These are phyloP conservation scores for Rhagonycha fulva DNA, from an alignment of 2,888 invertebrate species.

Conservation along the genomic window DNA sequence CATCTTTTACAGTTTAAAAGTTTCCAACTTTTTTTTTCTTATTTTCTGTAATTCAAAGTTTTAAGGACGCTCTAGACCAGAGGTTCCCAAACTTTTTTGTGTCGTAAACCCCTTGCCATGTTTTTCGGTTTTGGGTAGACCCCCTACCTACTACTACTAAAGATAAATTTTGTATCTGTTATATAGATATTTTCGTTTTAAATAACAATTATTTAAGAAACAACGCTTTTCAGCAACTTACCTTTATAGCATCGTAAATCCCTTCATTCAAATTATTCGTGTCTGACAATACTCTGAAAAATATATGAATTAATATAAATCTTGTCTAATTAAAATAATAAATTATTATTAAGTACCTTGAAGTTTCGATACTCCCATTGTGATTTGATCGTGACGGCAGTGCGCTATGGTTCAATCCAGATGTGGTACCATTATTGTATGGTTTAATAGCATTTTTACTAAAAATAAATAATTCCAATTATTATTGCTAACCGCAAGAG, in stretches of 20 bases:
- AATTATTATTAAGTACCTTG: constrained; percentile 36
- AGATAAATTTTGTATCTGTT: no score
- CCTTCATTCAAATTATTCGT: constrained; percentile 39
- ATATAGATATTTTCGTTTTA: neutral
- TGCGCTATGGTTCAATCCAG: constrained; percentile 38
- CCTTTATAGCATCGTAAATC: constrained; percentile 51
- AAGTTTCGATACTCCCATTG: constrained; percentile 42
- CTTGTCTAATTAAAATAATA: neutral
- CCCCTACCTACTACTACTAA: no score
- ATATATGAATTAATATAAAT: neutral
- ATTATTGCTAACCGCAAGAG: neutral
- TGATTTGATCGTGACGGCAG: constrained; percentile 44
- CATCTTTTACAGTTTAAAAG: no score
- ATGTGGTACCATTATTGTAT: constrained; percentile 44
- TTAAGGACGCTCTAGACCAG: no score
- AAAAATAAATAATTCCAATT: constrained; percentile 33
- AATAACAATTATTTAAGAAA: neutral
- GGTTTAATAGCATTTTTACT: constrained; percentile 47
- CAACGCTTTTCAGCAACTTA: constrained; percentile 36
- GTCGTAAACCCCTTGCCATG: no score
- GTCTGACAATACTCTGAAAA: constrained; percentile 31
- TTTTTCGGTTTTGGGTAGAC: no score
- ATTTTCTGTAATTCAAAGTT: no score
- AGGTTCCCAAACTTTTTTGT: no score
- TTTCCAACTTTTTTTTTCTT: no score